Evolutionary conservation across 2,113 vertebrate species (phyloP), one percentile per base, ranked within the genome.

Genomic region (Pithys albifrons): DNA sequence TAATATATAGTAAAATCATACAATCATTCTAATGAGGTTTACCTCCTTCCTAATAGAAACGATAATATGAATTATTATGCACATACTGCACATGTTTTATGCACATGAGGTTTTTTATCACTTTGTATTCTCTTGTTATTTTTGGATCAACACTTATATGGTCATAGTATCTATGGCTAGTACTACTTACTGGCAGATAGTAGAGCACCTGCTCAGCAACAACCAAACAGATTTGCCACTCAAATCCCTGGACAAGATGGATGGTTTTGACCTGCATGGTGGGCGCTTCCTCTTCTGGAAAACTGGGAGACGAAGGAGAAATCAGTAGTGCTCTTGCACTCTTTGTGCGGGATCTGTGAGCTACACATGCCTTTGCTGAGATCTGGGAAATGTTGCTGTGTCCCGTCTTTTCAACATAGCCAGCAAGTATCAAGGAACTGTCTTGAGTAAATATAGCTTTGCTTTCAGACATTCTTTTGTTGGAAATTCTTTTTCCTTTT

Each of bases 271-370:
- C 6, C 9, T 22, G 3, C 4, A 10, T 37, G 43, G 27, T 0
- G 0, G 17, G 6, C 2, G 82, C 85, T 82, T 71, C 17, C 54
- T 58, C n/a, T 52, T 79, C 29, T 81, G 29, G 14, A 35, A 78
- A 77, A 48, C 0, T 29, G 14, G 12, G 3, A 55, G 2, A 12
- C 7, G 37, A 55, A 39, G 4, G 4, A 16, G 20, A 70, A 61
- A 35, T 54, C 49, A 67, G 2, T 9, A 23, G 27, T 23, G 7
- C 4, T 45, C 14, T 88, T 75, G 2, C 9, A 41, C 18, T 31
- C 0, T 51, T 46, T 71, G 39, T 4, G 4, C 28, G 14, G 6
- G 19, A 82, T 4, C 11, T 35, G 7, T 54, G 41, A 81, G 51
- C 5, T 22, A 8, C 10, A 57, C 9, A 17, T 1, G 33, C 15